Evolutionary conservation across 2,797 vertebrate species (phyloP).

Genomic region (Sebastes nivosus): DNA sequence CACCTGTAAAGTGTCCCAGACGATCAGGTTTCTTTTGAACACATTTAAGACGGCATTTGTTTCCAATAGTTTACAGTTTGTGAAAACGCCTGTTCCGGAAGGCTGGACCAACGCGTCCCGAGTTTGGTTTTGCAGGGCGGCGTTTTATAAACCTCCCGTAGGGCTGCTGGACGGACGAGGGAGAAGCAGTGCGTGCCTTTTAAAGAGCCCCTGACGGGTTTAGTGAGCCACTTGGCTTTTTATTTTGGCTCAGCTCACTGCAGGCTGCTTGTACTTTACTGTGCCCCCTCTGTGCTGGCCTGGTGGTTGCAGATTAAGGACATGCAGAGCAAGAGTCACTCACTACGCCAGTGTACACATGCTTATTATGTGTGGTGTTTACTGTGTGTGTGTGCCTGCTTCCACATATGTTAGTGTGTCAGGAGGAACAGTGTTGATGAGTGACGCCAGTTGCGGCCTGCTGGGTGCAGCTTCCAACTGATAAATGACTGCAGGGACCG

Average conservation of each 20-base stretch:
- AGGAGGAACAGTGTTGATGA: constrained; percentile 49
- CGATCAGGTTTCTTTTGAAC: constrained; percentile 81
- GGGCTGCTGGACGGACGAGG: constrained; percentile 54
- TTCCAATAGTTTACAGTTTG: constrained; percentile 77
- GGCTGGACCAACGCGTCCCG: constrained; percentile 52
- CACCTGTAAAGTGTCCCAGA: constrained; percentile 79
- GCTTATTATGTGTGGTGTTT: constrained; percentile 48
- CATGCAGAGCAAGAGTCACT: constrained; percentile 62
- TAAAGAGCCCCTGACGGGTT: constrained; percentile 68
- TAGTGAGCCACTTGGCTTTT: constrained; percentile 75
- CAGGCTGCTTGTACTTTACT: constrained; percentile 77
- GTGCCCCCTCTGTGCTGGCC: constrained; percentile 71
- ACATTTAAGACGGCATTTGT: constrained; percentile 74
- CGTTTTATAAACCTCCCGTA: constrained; percentile 63
- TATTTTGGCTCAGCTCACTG: constrained; percentile 74
- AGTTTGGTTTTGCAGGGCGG: constrained; percentile 47
- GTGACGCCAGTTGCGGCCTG: constrained; percentile 64
- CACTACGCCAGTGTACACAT: constrained; percentile 51
- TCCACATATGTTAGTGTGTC: constrained; percentile 55
- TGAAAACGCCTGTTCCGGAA: constrained; percentile 69
- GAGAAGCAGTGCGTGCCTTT: constrained; percentile 65
- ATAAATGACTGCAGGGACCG: constrained; percentile 68
- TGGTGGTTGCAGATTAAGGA: constrained; percentile 71
- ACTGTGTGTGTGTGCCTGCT: constrained; percentile 22
- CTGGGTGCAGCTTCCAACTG: constrained; percentile 61